These are phyloP conservation scores for Anisognathus igniventris DNA, from an alignment of 2,797 vertebrate genomes.

Conservation along the genomic window DNA sequence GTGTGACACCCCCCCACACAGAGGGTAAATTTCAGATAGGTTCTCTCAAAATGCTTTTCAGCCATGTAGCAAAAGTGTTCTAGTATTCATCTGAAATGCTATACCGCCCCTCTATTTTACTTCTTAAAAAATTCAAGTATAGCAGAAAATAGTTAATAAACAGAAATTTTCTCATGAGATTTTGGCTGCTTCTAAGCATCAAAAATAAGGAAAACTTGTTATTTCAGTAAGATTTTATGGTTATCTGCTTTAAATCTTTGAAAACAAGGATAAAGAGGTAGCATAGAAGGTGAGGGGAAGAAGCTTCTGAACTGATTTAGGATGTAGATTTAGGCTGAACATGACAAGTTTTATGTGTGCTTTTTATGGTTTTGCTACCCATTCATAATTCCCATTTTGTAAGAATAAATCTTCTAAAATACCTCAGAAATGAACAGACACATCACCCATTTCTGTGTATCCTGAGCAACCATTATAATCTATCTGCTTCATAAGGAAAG, in stretches of 20 bases:
- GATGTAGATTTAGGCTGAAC: neutral
- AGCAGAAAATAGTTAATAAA: neutral
- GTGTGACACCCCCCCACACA: neutral
- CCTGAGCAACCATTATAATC: neutral
- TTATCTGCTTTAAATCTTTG: neutral
- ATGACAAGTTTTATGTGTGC: neutral
- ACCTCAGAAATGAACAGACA: neutral
- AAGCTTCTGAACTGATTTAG: neutral
- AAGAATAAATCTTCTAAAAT: neutral
- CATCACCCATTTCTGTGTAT: neutral
- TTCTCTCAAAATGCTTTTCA: neutral
- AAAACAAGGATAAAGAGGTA: accelerated
- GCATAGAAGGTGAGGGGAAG: accelerated
- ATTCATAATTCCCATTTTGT: neutral
- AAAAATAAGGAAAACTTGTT: neutral
- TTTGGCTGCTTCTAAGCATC: neutral
- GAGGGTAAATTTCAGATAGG: neutral
- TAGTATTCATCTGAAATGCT: neutral
- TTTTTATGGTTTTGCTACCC: neutral
- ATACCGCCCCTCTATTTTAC: neutral
- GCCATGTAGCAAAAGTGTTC: neutral
- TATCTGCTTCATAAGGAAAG: neutral
- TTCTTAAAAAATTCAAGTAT: neutral
- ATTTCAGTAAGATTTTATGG: neutral
- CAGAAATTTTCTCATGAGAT: neutral